Base-by-base conservation (phyloP, 2,888 invertebrate genomes). In the Cerceris ruficornis region DNA sequence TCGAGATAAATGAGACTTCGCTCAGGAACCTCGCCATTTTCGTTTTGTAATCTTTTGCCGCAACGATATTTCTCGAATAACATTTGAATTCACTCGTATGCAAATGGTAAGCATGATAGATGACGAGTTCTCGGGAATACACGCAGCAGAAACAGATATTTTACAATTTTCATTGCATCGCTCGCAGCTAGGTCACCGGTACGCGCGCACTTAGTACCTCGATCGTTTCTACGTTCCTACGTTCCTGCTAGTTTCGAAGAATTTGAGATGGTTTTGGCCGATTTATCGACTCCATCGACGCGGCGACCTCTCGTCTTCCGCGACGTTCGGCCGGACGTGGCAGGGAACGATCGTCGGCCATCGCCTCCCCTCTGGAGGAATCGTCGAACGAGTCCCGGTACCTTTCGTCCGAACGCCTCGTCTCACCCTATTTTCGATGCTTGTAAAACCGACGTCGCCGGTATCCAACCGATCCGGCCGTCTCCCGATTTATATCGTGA, bases 371-470 rank as follows among this genome's bases (percentile, higher is more conserved):
- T 54, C 59, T 58, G 61, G 50, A 72, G 62, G 84, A 82, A 77
- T 81, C 74, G 70, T 81, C 81, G 74, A 75, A 69, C 75, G 28
- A 28, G 69, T 28, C 81, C 52, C 14, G 57, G 57, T 72, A 69
- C 64, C 71, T 80, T 71, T 80, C 80, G 66, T 80, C 84, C 71
- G 66, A 67, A 59, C 78, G 68, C 78, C 66, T 58, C 52, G 77
- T 77, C 76, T 80, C 80, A 85, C 80, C 84, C 83, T 85, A 84
- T 84, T 84, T 85, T 84, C 83, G 83, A 83, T 76, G 60, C 81
- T 83, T 81, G 75, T 84, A 84, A 77, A 85, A 81, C 72, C 76
- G 66, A 65, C 76, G 80, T 76, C 68, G 67, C 62, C 28, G 68
- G 72, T 77, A 81, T 82, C 75, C 74, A 80, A 79, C 80, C 74